Evolutionary conservation across 1,140 invertebrate genomes (phyloP), one percentile per base, ranked within the genome.

Genomic region (Drosophila quadrilineata): DNA sequence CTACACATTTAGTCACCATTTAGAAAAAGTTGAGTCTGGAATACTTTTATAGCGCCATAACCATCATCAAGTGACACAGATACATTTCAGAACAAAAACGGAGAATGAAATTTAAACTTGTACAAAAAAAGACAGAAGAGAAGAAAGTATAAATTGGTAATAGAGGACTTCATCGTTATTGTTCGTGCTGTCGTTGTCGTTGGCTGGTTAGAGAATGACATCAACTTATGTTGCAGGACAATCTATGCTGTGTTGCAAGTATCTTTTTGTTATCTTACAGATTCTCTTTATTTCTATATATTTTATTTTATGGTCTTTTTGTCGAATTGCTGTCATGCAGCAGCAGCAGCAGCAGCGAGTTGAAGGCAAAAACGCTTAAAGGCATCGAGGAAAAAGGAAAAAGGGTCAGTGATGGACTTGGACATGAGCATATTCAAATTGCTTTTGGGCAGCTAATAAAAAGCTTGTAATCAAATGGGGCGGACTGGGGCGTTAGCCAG

Each of bases 371-470:
- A 73, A 19, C 31, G 75, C 68, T 62, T 10, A 5, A 53, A 45
- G 71, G 75, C 75, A 46, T 46, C 10, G 26, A 59, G n/a, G n/a
- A n/a, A n/a, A n/a, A n/a, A n/a, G n/a, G n/a, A 56, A 80, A 69
- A 63, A 59, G 16, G 59, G 21, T 52, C 52, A 48, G 52, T 65
- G 73, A 73, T 70, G 70, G 73, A 73, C 73, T 69, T 43, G 43
- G 49, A 60, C 75, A 66, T 43, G 64, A 85, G 69, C 60, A 79
- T 71, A 84, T 85, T 77, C 65, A 84, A 84, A 84, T 84, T 85
- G 74, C 79, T 79, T 84, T 84, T 48, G 79, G 79, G 74, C 50
- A 63, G 74, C 70, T 85, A 77, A 85, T 85, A 84, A 84, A 85
- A 84, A 77, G 77, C 73, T 53, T 77, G 77, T 77, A 84, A 82